Percentiles rank a stretch among this genome's conserved stretches.
Conservation (phyloP, 2,888 invertebrate species). For the Lochmaea capreae region DNA sequence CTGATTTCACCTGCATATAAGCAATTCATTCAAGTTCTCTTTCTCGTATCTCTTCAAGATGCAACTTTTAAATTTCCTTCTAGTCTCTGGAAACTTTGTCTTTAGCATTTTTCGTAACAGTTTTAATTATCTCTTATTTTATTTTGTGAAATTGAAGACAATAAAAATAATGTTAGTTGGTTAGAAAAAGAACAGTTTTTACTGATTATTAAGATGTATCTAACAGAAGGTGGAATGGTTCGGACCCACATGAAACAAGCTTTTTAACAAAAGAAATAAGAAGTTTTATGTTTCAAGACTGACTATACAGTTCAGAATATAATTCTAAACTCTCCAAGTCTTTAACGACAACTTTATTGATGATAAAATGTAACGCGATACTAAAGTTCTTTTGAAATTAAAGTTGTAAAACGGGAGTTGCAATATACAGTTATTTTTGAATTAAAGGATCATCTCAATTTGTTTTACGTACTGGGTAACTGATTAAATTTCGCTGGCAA, state of each 20-base stretch:
- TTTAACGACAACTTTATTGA: slow-evolving; percentile 50
- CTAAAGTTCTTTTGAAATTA: slow-evolving; percentile 56
- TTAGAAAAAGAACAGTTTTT: too few species aligned
- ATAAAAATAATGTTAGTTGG: too few species aligned
- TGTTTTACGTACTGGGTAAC: too few species aligned
- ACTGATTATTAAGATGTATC: too few species aligned
- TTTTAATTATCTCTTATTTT: too few species aligned
- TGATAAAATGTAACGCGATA: slow-evolving; percentile 50
- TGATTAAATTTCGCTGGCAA: background rate
- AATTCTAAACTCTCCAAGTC: slow-evolving; percentile 34
- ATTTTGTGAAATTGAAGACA: too few species aligned
- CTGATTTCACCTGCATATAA: too few species aligned
- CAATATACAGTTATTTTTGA: background rate
- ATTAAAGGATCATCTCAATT: background rate
- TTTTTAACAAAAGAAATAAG: slow-evolving; percentile 31
- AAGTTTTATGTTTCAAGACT: slow-evolving; percentile 29
- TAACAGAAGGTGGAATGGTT: slow-evolving; percentile 1
- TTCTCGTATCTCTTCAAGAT: too few species aligned
- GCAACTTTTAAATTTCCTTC: too few species aligned
- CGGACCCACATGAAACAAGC: background rate
- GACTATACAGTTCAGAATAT: slow-evolving; percentile 17
- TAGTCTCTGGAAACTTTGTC: too few species aligned
- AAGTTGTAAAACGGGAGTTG: slow-evolving; percentile 56
- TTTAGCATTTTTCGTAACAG: too few species aligned
- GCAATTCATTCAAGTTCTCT: too few species aligned